Conservation (phyloP, 2,888 invertebrate species). For the Rambutsinella grinnellia region DNA sequence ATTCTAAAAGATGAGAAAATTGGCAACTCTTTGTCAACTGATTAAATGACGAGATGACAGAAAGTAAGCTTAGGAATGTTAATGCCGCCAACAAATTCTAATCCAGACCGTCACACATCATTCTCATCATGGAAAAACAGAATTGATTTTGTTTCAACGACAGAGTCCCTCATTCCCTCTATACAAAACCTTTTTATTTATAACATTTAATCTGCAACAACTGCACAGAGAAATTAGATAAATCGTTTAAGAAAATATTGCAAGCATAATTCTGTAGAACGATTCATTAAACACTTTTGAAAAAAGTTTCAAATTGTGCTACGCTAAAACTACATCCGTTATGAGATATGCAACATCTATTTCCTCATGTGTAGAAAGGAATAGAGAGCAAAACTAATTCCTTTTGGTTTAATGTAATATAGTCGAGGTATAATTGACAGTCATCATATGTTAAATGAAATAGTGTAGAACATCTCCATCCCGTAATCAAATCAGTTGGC, state of each 20-base stretch:
- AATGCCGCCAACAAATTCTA: slow-evolving; percentile 36
- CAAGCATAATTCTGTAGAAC: too few relatives aligned
- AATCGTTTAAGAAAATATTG: too few relatives aligned
- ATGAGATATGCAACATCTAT: background rate
- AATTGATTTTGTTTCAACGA: too few relatives aligned
- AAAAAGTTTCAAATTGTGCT: background rate
- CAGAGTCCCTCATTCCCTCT: too few relatives aligned
- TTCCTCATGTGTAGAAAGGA: background rate
- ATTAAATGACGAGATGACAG: slow-evolving; percentile 53
- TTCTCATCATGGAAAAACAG: too few relatives aligned
- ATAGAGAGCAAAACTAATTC: slow-evolving; percentile 9
- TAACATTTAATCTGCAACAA: too few relatives aligned
- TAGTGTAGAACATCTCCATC: slow-evolving; percentile 31
- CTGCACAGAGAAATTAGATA: too few relatives aligned
- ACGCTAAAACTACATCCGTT: background rate
- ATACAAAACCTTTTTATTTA: too few relatives aligned
- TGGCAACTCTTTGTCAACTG: slow-evolving; percentile 34
- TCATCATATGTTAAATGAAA: slow-evolving; percentile 42
- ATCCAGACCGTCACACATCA: too few relatives aligned
- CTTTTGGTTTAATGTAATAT: slow-evolving; percentile 17
- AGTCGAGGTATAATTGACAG: slow-evolving; percentile 35
- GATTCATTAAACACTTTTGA: too few relatives aligned
- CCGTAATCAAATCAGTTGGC: too few relatives aligned
- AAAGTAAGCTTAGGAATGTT: slow-evolving; percentile 47
- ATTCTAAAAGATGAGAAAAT: background rate